These are phyloP conservation scores for Drosophila helvetica DNA, from an alignment of 2,888 invertebrate species.

Conservation along the genomic window DNA sequence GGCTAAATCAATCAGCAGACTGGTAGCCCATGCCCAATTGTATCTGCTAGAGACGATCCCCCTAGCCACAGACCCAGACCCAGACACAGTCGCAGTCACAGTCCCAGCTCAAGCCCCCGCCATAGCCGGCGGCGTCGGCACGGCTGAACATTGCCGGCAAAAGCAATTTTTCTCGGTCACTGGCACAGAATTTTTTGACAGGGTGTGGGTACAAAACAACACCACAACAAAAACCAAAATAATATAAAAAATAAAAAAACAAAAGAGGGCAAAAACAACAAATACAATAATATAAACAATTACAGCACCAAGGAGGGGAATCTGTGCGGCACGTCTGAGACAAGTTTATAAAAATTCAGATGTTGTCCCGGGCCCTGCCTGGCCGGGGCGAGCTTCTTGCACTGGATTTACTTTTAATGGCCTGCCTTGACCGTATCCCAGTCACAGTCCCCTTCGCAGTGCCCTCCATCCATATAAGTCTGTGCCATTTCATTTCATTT, in stretches of 20 bases:
- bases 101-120: background rate
- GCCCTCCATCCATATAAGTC: slow-evolving; percentile 11
- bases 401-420: slow-evolving; percentile 75
- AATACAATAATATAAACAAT: slow-evolving; percentile 37
- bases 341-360: slow-evolving; percentile 70
- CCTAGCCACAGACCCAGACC: background rate
- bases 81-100: background rate
- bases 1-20: slow-evolving; percentile 46
- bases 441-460: background rate
- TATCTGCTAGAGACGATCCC: slow-evolving; percentile 38
- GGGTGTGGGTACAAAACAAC: slow-evolving; percentile 56
- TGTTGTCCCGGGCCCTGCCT: slow-evolving; percentile 45
- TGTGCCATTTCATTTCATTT: slow-evolving; percentile 36
- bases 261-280: slow-evolving; percentile 32
- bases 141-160: slow-evolving; percentile 41
- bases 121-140: slow-evolving; percentile 33
- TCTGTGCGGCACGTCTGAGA: slow-evolving; percentile 55
- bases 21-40: slow-evolving; percentile 50
- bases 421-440: slow-evolving; percentile 50
- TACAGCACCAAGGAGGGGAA: slow-evolving; percentile 45
- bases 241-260: slow-evolving; percentile 14
- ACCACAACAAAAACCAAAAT: slow-evolving; percentile 29
- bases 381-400: slow-evolving; percentile 56
- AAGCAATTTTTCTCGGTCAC: slow-evolving; percentile 67
- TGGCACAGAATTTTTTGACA: slow-evolving; percentile 70